Evolutionary conservation across 2,113 vertebrate genomes (phyloP).

Genomic region (Hipposideros armiger): DNA sequence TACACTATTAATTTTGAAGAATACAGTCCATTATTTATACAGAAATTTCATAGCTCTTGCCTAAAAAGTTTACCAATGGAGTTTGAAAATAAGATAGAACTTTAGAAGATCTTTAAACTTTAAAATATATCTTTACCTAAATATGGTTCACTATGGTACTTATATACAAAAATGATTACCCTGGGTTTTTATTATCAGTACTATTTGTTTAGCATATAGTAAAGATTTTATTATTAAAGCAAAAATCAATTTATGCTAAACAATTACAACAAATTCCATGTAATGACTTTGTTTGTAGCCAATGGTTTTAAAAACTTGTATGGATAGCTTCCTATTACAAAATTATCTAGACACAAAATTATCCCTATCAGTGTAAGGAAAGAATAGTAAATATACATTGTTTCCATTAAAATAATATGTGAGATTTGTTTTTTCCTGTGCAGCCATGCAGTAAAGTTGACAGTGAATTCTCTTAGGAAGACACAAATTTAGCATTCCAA

Average conservation of each 20-base stretch:
- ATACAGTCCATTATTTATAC: neutral
- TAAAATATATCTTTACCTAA: neutral
- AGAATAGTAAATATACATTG: constrained; percentile 23
- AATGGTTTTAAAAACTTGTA: constrained; percentile 72
- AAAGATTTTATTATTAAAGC: constrained; percentile 21
- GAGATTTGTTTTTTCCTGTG: constrained; percentile 33
- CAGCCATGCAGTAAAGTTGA: constrained; percentile 53
- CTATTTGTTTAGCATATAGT: neutral
- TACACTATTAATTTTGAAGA: neutral
- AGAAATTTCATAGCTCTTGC: neutral
- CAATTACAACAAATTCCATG: constrained; percentile 56
- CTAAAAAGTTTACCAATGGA: neutral
- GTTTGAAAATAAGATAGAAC: neutral
- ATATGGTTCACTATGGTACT: neutral
- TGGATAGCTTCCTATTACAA: constrained; percentile 73
- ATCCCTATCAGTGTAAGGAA: constrained; percentile 58
- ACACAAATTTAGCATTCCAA: constrained; percentile 60
- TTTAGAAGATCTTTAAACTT: constrained; percentile 1
- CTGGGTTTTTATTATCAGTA: neutral
- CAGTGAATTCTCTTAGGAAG: constrained; percentile 41
- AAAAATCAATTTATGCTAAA: constrained; percentile 60
- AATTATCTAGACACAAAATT: constrained; percentile 74
- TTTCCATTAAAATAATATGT: constrained; percentile 77
- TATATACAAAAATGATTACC: neutral
- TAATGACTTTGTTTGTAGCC: constrained; percentile 27